Evolutionary conservation across 2,888 invertebrate species (phyloP), one percentile per base, ranked within the genome.

Genomic region (Ophioninae sp.): DNA sequence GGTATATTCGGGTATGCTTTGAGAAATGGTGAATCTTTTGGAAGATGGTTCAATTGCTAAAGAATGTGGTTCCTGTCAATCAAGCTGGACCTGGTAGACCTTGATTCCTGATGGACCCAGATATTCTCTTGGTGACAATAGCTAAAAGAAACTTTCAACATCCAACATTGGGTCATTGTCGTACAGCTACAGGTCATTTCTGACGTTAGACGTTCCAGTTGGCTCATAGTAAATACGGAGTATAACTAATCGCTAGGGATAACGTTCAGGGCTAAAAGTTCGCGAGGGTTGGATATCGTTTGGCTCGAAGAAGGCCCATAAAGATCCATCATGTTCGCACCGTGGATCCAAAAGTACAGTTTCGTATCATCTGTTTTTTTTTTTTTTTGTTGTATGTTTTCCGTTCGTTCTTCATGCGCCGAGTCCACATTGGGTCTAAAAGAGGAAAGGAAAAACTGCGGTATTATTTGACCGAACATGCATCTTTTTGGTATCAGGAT

Each of bases 251-350:
- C 41, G 73, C 78, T 80, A 65, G 59, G 59, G 22, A 59, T 20
- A 59, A 2, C 20, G 59, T 20, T 8, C 7, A 17, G 44, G 59
- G n/a, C 63, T 58, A 68, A 69, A 73, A 59, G 77, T 23, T 63
- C 23, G 30, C 67, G 56, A 65, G 69, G 77, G 79, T 71, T 65
- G 82, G 73, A 82, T 83, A 85, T 81, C 69, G 83, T 67, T 85
- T 87, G 86, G 86, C 64, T 81, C 79, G 65, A 85, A 83, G 5
- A 0, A 84, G 82, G 79, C 81, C 81, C 84, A 86, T 86, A 85
- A 87, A 86, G 81, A 87, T 87, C 82, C 83, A 84, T 87, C 87
- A 86, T 85, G 71, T 86, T 87, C 87, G 81, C 86, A 82, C 87
- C 83, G 83, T 44, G 20, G 67, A 71, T 72, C 51, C 51, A 77